phyloP scores from a whole-genome alignment of 2,888 invertebrate species.

The Parasteatoda lunata region DNA sequence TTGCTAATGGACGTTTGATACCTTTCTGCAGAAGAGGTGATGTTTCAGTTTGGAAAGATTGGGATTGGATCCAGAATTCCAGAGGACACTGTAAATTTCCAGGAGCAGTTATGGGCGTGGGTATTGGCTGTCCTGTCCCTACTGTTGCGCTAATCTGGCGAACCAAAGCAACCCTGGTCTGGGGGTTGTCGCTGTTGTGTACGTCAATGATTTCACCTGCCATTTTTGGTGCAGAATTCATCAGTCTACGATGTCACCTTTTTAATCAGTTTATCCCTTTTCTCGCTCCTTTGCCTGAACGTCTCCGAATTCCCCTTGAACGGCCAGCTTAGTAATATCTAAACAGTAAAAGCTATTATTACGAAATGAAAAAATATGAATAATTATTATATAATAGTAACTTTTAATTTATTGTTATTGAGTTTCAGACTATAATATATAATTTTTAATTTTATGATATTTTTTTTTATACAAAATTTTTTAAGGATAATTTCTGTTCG shows the following conservation, averaged over 20 bases:
- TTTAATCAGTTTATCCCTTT: slow-evolving; percentile 28
- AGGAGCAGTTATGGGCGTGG: slow-evolving; percentile 45
- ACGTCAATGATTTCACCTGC: slow-evolving; percentile 43
- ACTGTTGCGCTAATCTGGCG: slow-evolving; percentile 45
- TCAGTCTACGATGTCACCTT: no score
- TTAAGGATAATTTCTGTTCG: no score
- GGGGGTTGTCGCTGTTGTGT: background rate
- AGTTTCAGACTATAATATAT: no score
- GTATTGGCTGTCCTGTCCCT: background rate
- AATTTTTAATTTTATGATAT: no score
- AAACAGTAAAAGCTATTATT: slow-evolving; percentile 11
- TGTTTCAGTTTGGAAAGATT: slow-evolving; percentile 5
- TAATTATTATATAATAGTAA: background rate
- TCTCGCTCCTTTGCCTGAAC: slow-evolving; percentile 42
- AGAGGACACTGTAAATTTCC: slow-evolving; percentile 57
- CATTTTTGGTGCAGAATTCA: slow-evolving; percentile 19
- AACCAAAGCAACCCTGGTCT: background rate
- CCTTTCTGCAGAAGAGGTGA: slow-evolving; percentile 49
- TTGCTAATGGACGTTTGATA: background rate
- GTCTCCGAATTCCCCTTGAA: slow-evolving; percentile 36
- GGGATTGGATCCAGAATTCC: slow-evolving; percentile 58
- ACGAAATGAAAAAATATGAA: background rate
- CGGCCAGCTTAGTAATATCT: slow-evolving; percentile 61
- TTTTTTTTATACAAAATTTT: no score
- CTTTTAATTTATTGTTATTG: background rate